phyloP scores from a whole-genome alignment of 2,888 invertebrate genomes.

The Pedicia rivosa region DNA sequence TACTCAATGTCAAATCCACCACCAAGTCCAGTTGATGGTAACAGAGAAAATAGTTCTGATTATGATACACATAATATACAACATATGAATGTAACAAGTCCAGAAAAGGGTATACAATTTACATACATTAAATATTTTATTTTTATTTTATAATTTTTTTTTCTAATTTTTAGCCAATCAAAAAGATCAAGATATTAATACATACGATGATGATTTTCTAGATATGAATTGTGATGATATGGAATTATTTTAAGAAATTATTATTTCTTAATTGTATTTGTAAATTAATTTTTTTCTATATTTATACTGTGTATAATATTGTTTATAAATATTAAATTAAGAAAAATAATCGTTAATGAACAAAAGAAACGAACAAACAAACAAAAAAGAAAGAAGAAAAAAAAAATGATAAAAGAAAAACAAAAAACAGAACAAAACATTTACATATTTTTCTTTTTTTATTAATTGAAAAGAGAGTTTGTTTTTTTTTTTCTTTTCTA shows the following conservation, averaged over 20 bases:
- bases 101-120: slow-evolving; percentile 6
- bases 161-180: slow-evolving; percentile 16
- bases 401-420: no score
- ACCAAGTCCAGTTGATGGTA: slow-evolving; percentile 59
- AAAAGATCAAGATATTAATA: slow-evolving; percentile 25
- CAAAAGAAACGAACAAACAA: no score
- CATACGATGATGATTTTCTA: slow-evolving; percentile 53
- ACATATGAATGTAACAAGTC: slow-evolving; percentile 19
- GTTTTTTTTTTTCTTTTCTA: no score
- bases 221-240: slow-evolving; percentile 56
- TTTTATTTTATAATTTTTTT: not conserved
- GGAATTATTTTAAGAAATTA: slow-evolving; percentile 52
- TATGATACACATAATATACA: slow-evolving; percentile 35
- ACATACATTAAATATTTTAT: not conserved
- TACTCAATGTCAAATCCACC: slow-evolving; percentile 46
- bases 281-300: no score
- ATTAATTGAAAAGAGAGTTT: no score
- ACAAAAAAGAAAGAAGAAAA: no score
- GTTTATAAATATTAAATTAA: no score
- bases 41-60: slow-evolving; percentile 46
- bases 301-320: no score
- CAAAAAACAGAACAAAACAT: no score
- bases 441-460: no score
- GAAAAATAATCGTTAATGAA: no score
- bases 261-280: no score